Conservation (phyloP, 2,888 invertebrate genomes). For the Folsomia candida region DNA sequence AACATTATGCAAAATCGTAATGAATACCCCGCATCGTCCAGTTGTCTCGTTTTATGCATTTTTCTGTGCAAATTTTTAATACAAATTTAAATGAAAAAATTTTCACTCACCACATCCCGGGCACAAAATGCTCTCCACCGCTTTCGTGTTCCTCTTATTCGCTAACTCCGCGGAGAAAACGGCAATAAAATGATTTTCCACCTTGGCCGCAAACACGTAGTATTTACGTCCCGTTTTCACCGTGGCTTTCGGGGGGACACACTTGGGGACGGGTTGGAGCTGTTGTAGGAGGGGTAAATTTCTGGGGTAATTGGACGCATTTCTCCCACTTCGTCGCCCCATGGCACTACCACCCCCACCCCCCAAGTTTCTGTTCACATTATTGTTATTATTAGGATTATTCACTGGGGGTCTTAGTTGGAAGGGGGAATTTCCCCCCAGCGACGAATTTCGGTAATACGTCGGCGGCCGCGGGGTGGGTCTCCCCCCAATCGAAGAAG, state of each 20-base stretch:
- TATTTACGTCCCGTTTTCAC: constrained; percentile 51
- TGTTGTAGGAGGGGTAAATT: too few species aligned
- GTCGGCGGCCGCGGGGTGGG: too few species aligned
- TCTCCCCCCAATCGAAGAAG: background rate
- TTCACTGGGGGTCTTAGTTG: too few species aligned
- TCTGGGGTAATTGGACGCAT: background rate
- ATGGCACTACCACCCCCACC: background rate
- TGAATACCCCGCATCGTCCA: too few species aligned
- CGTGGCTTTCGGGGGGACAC: constrained; percentile 49
- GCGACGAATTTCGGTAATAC: too few species aligned
- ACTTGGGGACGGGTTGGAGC: too few species aligned
- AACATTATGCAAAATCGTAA: too few species aligned
- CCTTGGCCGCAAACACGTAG: constrained; percentile 50
- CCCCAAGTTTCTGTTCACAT: background rate
- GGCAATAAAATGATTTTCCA: constrained; percentile 50
- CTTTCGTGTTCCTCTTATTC: constrained; percentile 50
- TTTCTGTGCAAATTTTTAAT: background rate
- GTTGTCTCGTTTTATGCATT: background rate
- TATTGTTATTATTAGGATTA: constrained; percentile 11
- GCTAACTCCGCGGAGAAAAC: constrained; percentile 50
- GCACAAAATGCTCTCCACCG: constrained; percentile 48
- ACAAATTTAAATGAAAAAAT: background rate
- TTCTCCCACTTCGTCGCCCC: background rate
- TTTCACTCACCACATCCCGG: constrained; percentile 49
- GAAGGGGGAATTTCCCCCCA: too few species aligned